phyloP scores from a whole-genome alignment of 2,888 invertebrate species.

The Epirrita christyi region DNA sequence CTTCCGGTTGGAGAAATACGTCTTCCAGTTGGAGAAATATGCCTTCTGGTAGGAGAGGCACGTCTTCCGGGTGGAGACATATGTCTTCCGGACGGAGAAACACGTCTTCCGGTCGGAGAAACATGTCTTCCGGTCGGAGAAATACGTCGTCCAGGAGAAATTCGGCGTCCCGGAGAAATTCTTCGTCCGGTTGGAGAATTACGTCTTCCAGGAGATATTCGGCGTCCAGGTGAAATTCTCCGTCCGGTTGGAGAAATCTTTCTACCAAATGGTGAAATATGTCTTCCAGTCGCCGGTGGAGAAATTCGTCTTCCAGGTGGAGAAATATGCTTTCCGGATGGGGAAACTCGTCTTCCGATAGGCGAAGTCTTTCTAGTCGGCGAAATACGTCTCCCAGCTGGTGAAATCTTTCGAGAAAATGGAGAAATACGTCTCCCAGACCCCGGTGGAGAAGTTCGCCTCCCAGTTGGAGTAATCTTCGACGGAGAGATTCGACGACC shows the following conservation, averaged over 20 bases:
- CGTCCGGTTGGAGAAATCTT: conserved; percentile 35
- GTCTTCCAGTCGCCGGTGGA: conserved; percentile 24
- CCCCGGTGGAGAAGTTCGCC: conserved; percentile 9
- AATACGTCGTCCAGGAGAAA: conserved; percentile 24
- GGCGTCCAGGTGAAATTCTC: too few relatives aligned
- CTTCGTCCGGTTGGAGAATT: too few relatives aligned
- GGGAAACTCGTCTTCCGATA: conserved; percentile 1
- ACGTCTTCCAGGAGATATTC: too few relatives aligned
- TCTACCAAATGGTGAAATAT: conserved; percentile 39
- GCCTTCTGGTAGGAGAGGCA: conserved; percentile 35
- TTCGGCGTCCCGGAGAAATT: too few relatives aligned
- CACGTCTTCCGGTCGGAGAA: not conserved
- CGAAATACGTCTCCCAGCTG: conserved; percentile 27
- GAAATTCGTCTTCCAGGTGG: conserved; percentile 29
- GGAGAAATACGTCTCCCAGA: conserved; percentile 28
- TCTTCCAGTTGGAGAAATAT: conserved; percentile 36
- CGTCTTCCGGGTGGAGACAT: conserved; percentile 31
- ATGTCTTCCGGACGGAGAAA: conserved; percentile 15
- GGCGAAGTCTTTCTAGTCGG: conserved; percentile 10
- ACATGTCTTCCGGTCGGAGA: not conserved
- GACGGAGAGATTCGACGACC: conserved; percentile 8
- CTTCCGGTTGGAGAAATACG: conserved; percentile 36
- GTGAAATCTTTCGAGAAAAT: conserved; percentile 33
- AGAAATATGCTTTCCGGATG: not conserved
- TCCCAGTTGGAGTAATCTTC: conserved; percentile 1